Base-by-base conservation (phyloP, 2,888 invertebrate genomes). In the Spisula solida region DNA sequence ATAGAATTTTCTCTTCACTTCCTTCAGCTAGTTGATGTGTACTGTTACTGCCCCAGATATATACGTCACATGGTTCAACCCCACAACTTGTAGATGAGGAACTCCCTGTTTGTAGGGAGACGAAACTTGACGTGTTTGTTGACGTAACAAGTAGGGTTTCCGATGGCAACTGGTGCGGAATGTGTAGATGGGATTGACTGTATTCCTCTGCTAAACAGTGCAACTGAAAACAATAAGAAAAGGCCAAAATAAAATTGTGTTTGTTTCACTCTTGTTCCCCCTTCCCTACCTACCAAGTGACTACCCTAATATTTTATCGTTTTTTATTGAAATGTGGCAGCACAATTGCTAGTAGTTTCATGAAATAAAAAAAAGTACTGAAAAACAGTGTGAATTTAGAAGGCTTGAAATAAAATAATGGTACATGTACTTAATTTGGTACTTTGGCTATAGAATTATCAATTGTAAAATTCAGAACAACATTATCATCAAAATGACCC, bases 21-120 rank as follows among this genome's bases (percentile, higher is more conserved):
- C 97, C 97, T 94, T 97, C 97, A 12, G 97, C 97, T 66, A 98
- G 95, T 94, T 98, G 98, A 95, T 97, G 97, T 10, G 97, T 97
- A 8, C 97, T 97, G 96, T 98, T 98, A 94, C 97, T 97, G 2
- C 98, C 98, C 97, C 97, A 98, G 31, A 97, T 97, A 95, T 97
- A 97, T 20, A 97, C 97, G 94, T 97, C 97, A 94, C 97, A 94
- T 8, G 88, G 87, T 55, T 88, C 88, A 51, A 81, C 66, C 31
- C 80, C 81, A 25, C 80, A 85, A 12, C 83, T 66, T 48, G 82
- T 80, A 25, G 85, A 78, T 0, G 87, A 81, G 25, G 90, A 82
- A 34, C 85, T 66, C 12, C 88, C 55, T 56, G 93, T 55, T n/a
- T 75, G 78, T 25, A 80, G 4, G 18, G 82, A 55, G 1, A 81